A percentile compares a stretch with the other conserved stretches of the same genome.
Conservation (phyloP, 2,113 vertebrate genomes). For the Pelobates fuscus region DNA sequence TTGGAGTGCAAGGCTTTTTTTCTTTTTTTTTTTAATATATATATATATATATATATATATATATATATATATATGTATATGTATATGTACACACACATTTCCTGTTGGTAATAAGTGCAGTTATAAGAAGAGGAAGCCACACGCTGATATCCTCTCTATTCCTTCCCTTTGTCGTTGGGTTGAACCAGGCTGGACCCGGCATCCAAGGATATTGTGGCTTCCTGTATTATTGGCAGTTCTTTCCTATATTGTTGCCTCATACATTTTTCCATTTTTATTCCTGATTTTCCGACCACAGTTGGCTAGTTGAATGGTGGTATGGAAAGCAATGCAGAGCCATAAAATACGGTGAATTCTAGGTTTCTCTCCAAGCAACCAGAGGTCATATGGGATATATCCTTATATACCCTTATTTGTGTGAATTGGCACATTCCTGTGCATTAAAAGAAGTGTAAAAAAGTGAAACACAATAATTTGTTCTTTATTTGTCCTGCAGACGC, state of each 20-base stretch:
- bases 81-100: too few species aligned
- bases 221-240: constrained; percentile 14
- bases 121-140: too few species aligned
- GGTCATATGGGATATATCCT: constrained; percentile 18
- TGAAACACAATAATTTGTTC: background rate
- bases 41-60: too few species aligned
- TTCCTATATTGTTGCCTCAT: constrained; percentile 16
- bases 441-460: background rate
- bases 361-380: background rate
- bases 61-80: too few species aligned
- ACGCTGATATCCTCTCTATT: background rate
- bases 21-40: too few species aligned
- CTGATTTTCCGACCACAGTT: constrained; percentile 41
- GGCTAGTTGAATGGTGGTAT: background rate
- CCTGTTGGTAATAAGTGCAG: too few species aligned
- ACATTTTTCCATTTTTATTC: constrained; percentile 10
- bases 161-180: background rate
- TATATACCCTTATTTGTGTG: background rate
- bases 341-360: background rate
- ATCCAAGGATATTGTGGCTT: constrained; percentile 3
- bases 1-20: too few species aligned
- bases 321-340: constrained; percentile 27
- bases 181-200: background rate
- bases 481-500: background rate
- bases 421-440: constrained; percentile 15